A percentile compares a stretch with the other conserved stretches of the same genome.
Conservation (phyloP, 1,140 invertebrate genomes). For the Littorina saxatilis region DNA sequence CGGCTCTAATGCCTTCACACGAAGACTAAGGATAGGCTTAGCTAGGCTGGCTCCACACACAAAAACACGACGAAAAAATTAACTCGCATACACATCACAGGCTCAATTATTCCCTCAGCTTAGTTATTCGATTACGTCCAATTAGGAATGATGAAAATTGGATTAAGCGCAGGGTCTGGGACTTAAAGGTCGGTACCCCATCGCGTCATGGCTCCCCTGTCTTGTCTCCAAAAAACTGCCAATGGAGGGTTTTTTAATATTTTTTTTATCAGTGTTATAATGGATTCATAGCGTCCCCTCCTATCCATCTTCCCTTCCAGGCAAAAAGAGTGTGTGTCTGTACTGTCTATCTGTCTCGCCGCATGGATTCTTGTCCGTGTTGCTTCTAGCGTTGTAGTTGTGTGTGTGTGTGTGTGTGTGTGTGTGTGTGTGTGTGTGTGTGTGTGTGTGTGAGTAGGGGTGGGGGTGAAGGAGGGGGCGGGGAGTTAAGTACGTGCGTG, state of each 20-base stretch:
- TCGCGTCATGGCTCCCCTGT: slow-evolving; percentile 24
- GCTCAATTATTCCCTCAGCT: slow-evolving; percentile 42
- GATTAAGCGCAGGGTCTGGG: slow-evolving; percentile 32
- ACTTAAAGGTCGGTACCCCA: slow-evolving; percentile 9
- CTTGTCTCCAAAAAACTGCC: not conserved
- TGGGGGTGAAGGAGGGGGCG: too few species aligned
- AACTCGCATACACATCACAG: slow-evolving; percentile 19
- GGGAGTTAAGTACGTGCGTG: too few species aligned
- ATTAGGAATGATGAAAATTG: slow-evolving; percentile 50
- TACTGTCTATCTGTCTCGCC: slow-evolving; percentile 9
- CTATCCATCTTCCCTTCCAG: not conserved
- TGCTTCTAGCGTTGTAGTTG: too few species aligned
- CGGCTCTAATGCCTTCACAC: too few species aligned
- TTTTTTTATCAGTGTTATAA: not conserved
- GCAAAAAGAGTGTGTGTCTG: not conserved
- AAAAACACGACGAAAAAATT: too few species aligned
- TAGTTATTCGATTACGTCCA: slow-evolving; percentile 44
- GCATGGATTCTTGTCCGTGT: too few species aligned
- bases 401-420: too few species aligned
- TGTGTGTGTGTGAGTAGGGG: too few species aligned
- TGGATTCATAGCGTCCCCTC: slow-evolving; percentile 23
- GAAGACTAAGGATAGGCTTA: too few species aligned
- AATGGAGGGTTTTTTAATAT: not conserved
- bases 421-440: too few species aligned
- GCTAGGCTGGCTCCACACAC: too few species aligned